Base-by-base conservation (phyloP, 2,888 invertebrate species). In the Yponomeuta cagnagella region DNA sequence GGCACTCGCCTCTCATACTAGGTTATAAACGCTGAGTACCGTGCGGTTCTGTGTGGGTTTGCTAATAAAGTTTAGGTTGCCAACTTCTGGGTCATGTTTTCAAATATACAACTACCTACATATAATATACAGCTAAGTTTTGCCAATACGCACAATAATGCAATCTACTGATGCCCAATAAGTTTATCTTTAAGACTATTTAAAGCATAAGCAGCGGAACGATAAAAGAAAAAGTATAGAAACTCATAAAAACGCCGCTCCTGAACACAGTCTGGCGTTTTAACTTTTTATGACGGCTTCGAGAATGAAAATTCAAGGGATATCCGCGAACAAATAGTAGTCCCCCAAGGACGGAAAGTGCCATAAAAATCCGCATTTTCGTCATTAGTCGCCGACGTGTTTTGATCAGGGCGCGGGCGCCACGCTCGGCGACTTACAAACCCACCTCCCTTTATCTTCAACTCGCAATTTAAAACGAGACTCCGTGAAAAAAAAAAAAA, bases 381-480 rank as follows among this genome's bases (percentile, higher is more conserved):
- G 84, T 88, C 89, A 89, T 90, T 90, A 90, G 88, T 85, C 84
- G 84, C 85, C 83, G 89, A 87, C 88, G 90, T 88, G 89, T 90
- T 89, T 90, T 88, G 90, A 73, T 73, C 71, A 73, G 69, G 68
- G 70, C 71, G 70, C 63, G 66, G 73, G 72, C 72, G 79, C 70
- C 37, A 2, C 63, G 63, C 63, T 67, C 43, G 63, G 12, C 76
- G 76, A 74, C 77, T 75, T 76, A 73, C 74, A 75, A 74, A 73
- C 74, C 79, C 79, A 76, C 76, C 82, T 80, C 79, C 81, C 82
- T 85, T 85, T 84, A 83, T 86, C 82, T 83, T 80, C 77, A 75
- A 78, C 77, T 81, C 80, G 76, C 80, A 81, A 80, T 83, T 84
- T 83, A 79, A 82, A 83, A 82, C 79, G 80, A 84, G 80, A 77